phyloP scores from a whole-genome alignment of 2,888 invertebrate species.

The Pteria penguin region DNA sequence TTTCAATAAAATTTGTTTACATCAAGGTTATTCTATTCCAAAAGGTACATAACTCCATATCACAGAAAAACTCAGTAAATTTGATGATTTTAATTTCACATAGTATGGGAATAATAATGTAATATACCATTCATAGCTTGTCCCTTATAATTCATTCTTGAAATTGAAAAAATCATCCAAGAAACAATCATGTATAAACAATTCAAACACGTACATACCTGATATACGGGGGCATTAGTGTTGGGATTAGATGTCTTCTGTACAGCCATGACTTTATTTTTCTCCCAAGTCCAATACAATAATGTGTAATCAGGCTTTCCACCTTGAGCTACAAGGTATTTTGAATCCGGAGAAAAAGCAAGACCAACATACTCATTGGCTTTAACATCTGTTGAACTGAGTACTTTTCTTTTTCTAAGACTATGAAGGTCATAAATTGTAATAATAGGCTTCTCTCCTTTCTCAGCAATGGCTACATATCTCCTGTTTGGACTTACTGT shows the following conservation, averaged over 20 bases:
- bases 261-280: conserved; percentile 88
- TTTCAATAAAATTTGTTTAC: too few species aligned
- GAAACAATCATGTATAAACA: too few species aligned
- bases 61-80: too few species aligned
- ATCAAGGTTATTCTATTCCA: too few species aligned
- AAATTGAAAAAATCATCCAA: too few species aligned
- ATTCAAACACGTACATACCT: too few species aligned
- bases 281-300: conserved; percentile 90
- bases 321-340: conserved; percentile 89
- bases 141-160: too few species aligned
- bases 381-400: conserved; percentile 78
- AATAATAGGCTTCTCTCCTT: conserved; percentile 79
- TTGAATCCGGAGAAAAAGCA: conserved; percentile 90
- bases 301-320: conserved; percentile 91
- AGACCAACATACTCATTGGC: conserved; percentile 86
- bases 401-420: conserved; percentile 79
- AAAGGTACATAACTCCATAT: too few species aligned
- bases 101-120: too few species aligned
- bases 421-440: conserved; percentile 81
- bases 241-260: conserved; percentile 84
- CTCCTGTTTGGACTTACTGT: conserved; percentile 80
- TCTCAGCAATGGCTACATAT: conserved; percentile 80
- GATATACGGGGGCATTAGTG: conserved; percentile 83
- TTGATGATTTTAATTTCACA: too few species aligned
- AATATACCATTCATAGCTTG: too few species aligned